Conservation (phyloP, 2,888 invertebrate species). For the Anoncus sp. region DNA sequence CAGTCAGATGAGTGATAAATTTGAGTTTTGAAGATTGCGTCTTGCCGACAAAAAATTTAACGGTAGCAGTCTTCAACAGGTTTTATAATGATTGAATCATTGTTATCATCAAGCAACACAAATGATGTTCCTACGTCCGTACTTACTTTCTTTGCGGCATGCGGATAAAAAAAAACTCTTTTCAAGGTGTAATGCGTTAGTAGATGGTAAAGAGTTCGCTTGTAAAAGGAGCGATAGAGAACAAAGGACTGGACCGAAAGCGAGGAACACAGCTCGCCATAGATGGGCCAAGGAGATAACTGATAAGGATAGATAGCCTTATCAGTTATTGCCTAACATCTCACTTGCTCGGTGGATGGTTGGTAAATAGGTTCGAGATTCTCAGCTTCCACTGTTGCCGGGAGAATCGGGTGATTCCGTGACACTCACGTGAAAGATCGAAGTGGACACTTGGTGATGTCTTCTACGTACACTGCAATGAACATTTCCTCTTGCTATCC, state of each 20-base stretch:
- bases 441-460: conserved; percentile 17
- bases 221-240: conserved; percentile 19
- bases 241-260: conserved; percentile 36
- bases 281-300: conserved; percentile 14
- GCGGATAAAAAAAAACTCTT: background rate
- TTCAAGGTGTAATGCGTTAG: background rate
- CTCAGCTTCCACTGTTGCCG: conserved; percentile 6
- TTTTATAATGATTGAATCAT: no score
- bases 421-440: conserved; percentile 27
- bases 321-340: no score
- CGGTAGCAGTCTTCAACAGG: no score
- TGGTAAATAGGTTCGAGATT: conserved; percentile 22
- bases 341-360: conserved; percentile 45
- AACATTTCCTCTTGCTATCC: background rate
- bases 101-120: no score
- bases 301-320: conserved; percentile 57
- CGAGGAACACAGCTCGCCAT: conserved; percentile 1
- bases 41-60: conserved; percentile 1
- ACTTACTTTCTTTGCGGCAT: no score
- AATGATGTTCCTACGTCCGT: no score
- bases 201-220: background rate
- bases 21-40: conserved; percentile 11
- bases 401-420: conserved; percentile 37
- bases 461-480: background rate
- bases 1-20: no score